Base-by-base conservation (phyloP, 2,888 invertebrate genomes). In the Mylabris sibirica region DNA sequence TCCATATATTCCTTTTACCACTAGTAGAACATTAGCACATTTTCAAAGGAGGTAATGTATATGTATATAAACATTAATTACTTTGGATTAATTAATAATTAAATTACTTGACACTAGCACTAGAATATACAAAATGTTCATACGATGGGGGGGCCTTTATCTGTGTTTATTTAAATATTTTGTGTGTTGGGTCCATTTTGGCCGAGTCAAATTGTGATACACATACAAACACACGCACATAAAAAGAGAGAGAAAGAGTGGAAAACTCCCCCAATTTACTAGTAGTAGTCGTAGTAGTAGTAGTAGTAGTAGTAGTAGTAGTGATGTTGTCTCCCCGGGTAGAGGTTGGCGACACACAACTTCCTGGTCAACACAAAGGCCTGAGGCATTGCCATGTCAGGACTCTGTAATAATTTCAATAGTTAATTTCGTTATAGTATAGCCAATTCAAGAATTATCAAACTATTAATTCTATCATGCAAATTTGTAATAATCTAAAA, bases 81-180 rank as follows among this genome's bases (percentile, higher is more conserved):
- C 81, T 82, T 83, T 83, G 81, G 82, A 81, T 82, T 80, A 81
- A 53, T 79, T 81, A 80, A 80, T 78, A 78, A 77, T 78, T 78
- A 79, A 74, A 79, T 80, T 80, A 81, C 41, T 63, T 67, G 74
- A 80, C 79, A 80, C 82, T 84, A 83, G 78, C 75, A 78, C 81
- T 83, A 81, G 77, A 82, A 82, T 84, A 84, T 84, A 83, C 83
- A 84, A 83, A 30, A 83, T 78, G 83, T 79, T 81, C 82, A 83
- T 83, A 82, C 81, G 81, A 79, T 75, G 78, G 53, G 76, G 78
- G 53, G 76, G 78, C 79, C 76, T 78, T 73, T 53, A 12, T 53
- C 1, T 17, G 41, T 38, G 0, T 9, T 35, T 35, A 6, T 35
- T 35, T 35, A 6, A 41, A 8, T 44, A 44, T 49, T 49, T 49